phyloP scores from a whole-genome alignment of 2,888 invertebrate species.

The Himalopsyche tibetana region DNA sequence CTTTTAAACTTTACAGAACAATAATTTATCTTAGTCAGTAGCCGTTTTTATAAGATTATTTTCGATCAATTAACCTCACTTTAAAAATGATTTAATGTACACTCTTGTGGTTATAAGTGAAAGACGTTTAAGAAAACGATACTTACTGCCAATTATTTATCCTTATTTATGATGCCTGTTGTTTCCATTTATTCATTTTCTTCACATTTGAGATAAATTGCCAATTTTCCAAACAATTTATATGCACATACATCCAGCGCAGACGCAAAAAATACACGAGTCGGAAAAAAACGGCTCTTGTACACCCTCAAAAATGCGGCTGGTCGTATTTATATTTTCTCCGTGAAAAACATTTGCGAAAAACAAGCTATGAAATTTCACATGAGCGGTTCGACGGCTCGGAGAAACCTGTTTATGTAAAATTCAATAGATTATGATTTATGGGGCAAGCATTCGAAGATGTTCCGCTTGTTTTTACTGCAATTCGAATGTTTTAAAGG shows the following conservation, averaged over 20 bases:
- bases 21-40: background rate
- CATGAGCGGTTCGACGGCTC: conserved; percentile 5
- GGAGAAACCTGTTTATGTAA: conserved; percentile 23
- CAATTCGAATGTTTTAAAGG: conserved; percentile 31
- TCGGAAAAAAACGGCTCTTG: background rate
- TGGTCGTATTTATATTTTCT: conserved; percentile 24
- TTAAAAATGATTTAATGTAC: background rate
- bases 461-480: conserved; percentile 12
- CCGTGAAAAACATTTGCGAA: conserved; percentile 14
- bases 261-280: conserved; percentile 18
- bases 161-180: conserved; percentile 12
- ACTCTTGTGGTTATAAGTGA: background rate
- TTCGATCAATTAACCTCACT: conserved; percentile 11
- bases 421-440: conserved; percentile 30
- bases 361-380: conserved; percentile 26
- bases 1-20: background rate
- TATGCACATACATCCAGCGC: conserved; percentile 26
- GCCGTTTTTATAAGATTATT: background rate
- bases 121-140: background rate
- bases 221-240: conserved; percentile 31
- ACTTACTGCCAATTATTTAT: conserved; percentile 34
- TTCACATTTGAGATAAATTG: conserved; percentile 34
- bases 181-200: conserved; percentile 26
- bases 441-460: conserved; percentile 26
- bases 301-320: background rate